Base-by-base conservation (phyloP, 2,888 invertebrate species). In the Scaptodrosophila latifasciaeformis region DNA sequence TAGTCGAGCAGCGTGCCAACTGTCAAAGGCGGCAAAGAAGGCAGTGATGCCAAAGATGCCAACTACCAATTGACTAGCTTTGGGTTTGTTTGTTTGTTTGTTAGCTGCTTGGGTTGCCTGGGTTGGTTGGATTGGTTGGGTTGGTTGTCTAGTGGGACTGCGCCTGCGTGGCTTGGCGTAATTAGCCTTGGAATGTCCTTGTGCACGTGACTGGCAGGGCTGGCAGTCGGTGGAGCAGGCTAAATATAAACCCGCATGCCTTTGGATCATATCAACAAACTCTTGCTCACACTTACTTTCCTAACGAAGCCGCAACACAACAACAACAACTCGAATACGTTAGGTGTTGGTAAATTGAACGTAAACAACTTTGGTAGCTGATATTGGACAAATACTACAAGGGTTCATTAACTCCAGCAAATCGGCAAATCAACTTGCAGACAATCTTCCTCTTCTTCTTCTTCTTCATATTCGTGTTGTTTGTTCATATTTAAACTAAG, bases 131-230 rank as follows among this genome's bases (percentile, higher is more conserved):
- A n/a, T n/a, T n/a, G n/a, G n/a, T n/a, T n/a, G n/a, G n/a, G n/a
- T 7, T 24, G 24, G 24, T 3, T 7, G 24, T 5, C 37, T 12
- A 35, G 15, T 50, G 6, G 12, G 31, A 13, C 18, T 18, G 30
- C 35, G 49, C 55, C 59, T 55, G 74, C 69, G 45, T 60, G 63
- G 57, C 56, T 59, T 69, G 65, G 67, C 64, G 77, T 71, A 78
- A 78, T 78, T 78, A 78, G 74, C 75, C 70, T 64, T 72, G 81
- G 78, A 76, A 78, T 81, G 78, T 78, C 78, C 78, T 78, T 81
- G 78, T 70, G 76, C 77, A 80, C 79, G 81, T 78, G 69, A 78
- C 65, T 62, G 52, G 70, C 65, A 58, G 67, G 54, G n/a, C n/a
- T n/a, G 9, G 12, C 1, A 19, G 35, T 34, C 21, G 18, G 9